Evolutionary conservation across 2,797 vertebrate genomes (phyloP), one percentile per base, ranked within the genome.

Genomic region (Psittacula echo): DNA sequence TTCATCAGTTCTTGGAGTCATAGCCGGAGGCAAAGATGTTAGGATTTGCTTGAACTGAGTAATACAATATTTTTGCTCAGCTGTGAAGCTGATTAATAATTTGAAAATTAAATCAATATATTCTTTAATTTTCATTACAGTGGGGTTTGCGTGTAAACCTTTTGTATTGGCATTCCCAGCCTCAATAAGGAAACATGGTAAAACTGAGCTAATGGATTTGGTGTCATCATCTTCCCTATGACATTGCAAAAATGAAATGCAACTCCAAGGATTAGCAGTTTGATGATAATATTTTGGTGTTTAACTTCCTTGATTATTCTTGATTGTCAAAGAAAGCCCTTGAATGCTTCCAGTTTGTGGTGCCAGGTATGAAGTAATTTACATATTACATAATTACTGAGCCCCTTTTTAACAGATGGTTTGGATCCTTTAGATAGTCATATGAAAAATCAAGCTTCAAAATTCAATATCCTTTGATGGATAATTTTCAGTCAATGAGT

Each of bases 21-120:
- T 94, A 84, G 97, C 97, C 54, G 0, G 91, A 96, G 97, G 97
- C 96, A 94, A 92, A 93, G 97, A 97, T 96, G 90, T 97, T 97
- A 70, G 53, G 97, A 97, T 94, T 96, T 96, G 96, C 95, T 97
- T 97, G 94, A 98, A 97, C 96, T 97, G 96, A 98, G 96, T 96
- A 97, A 96, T 94, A 96, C 97, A 93, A 96, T 97, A 97, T 96
- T 97, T 95, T 97, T 97, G 92, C 93, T 97, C 96, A 97, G 96
- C 97, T 95, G 97, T 96, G 97, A 97, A 96, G 96, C n/a, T 98
- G 98, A 98, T 98, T 97, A 97, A 98, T 98, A 98, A 98, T 98
- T 98, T 97, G 96, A 96, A 98, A 97, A 98, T 97, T 87, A 97
- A 97, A 98, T 98, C 98, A 97, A 98, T 98, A 96, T 62, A 48